phyloP scores from a whole-genome alignment of 23 tunicate genomes.

The Halocynthia aurantium region DNA sequence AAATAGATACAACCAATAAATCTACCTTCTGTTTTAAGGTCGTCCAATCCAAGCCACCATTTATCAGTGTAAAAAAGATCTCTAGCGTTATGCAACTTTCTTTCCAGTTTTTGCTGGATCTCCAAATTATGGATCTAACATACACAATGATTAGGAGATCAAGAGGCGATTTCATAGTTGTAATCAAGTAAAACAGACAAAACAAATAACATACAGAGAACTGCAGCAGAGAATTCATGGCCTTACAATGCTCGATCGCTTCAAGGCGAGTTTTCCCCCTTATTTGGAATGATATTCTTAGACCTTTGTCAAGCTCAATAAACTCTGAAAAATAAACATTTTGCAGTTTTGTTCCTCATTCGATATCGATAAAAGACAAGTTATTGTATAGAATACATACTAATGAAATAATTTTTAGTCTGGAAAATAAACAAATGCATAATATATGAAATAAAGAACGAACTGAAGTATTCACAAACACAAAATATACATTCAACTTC shows the following conservation, averaged over 20 bases:
- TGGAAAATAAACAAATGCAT: no score
- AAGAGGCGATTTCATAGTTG: not conserved
- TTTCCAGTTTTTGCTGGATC: slow-evolving; percentile 21
- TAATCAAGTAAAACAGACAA: not conserved
- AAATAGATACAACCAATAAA: not conserved
- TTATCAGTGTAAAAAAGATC: not conserved
- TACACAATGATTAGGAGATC: not conserved
- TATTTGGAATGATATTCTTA: slow-evolving; percentile 1
- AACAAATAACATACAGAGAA: slow-evolving; percentile 14
- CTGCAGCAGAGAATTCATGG: slow-evolving; percentile 7
- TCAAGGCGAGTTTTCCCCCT: not conserved
- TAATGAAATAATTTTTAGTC: no score
- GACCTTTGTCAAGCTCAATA: slow-evolving; percentile 13
- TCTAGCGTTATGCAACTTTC: slow-evolving; percentile 7
- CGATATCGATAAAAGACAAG: no score
- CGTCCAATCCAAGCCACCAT: slow-evolving; percentile 27
- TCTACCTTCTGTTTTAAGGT: slow-evolving; percentile 9
- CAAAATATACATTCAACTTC: no score
- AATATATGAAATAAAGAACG: not conserved
- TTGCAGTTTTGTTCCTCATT: no score
- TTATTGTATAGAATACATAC: no score
- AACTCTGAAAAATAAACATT: not conserved
- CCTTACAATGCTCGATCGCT: slow-evolving; percentile 5
- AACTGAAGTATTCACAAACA: not conserved
- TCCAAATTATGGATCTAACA: not conserved